phyloP scores from a whole-genome alignment of 1,140 invertebrate genomes.

The Acyrthosiphon pisum region DNA sequence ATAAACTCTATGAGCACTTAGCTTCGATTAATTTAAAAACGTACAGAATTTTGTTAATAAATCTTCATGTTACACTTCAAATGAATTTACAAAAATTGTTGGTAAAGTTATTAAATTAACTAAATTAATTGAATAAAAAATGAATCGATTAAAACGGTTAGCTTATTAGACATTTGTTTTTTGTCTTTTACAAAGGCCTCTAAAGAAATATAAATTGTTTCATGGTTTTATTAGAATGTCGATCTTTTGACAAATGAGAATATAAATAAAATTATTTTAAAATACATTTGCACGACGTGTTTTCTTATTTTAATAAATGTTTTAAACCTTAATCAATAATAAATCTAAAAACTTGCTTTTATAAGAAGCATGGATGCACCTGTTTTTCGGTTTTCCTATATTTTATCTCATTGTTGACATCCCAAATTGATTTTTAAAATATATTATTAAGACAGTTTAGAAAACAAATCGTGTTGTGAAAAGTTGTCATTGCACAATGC shows the following conservation, averaged over 20 bases:
- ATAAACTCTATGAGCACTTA: background rate
- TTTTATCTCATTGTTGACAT: background rate
- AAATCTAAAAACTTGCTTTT: background rate
- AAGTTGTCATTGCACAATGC: background rate
- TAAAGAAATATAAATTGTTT: background rate
- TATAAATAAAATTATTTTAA: background rate
- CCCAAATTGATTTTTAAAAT: background rate
- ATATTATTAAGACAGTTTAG: background rate
- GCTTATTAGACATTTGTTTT: background rate
- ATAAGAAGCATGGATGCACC: background rate
- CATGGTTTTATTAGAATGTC: background rate
- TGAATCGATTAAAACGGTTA: background rate
- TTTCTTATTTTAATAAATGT: background rate
- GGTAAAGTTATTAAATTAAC: background rate
- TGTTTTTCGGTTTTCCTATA: background rate
- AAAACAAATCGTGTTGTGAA: background rate
- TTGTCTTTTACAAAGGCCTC: background rate
- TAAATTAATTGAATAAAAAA: background rate
- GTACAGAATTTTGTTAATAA: background rate
- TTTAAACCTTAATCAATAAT: background rate
- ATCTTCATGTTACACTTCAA: background rate
- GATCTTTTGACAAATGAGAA: background rate
- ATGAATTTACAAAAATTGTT: background rate
- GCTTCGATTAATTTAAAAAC: constrained; percentile 2
- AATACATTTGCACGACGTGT: background rate